phyloP scores from a whole-genome alignment of 2,888 invertebrate species.

The Rotaria magnacalcarata region DNA sequence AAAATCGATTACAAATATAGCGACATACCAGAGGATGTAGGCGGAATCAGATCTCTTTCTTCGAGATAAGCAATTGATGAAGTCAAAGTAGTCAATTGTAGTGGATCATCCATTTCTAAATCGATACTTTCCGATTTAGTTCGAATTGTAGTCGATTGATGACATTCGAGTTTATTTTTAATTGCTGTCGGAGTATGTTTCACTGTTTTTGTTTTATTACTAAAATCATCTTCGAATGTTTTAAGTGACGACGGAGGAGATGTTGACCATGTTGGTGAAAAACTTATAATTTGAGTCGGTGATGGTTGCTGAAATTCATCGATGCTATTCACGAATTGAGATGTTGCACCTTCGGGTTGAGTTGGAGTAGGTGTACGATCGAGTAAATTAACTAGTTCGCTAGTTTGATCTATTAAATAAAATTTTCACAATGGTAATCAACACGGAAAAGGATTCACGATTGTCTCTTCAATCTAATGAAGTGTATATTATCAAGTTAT shows the following conservation, averaged over 20 bases:
- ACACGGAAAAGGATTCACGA: too few relatives aligned
- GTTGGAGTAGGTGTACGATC: background rate
- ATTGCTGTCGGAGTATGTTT: background rate
- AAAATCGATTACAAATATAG: too few relatives aligned
- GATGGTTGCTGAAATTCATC: background rate
- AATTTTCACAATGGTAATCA: too few relatives aligned
- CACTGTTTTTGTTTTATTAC: background rate
- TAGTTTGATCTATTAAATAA: background rate
- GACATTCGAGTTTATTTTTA: background rate
- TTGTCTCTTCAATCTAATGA: too few relatives aligned
- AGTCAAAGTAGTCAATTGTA: background rate
- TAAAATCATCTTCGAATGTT: background rate
- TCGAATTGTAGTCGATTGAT: background rate
- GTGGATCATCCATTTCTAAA: conserved; percentile 1
- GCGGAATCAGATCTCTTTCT: background rate
- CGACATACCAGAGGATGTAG: background rate
- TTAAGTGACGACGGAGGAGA: background rate
- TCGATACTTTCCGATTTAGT: background rate
- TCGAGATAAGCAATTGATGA: background rate
- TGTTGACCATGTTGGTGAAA: background rate
- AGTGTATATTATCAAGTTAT: too few relatives aligned
- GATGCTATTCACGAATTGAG: background rate
- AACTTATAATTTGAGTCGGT: background rate
- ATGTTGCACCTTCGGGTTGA: background rate
- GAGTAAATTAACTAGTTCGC: background rate